Evolutionary conservation across 2,797 vertebrate genomes (phyloP).

Genomic region (Sebastes cheni): DNA sequence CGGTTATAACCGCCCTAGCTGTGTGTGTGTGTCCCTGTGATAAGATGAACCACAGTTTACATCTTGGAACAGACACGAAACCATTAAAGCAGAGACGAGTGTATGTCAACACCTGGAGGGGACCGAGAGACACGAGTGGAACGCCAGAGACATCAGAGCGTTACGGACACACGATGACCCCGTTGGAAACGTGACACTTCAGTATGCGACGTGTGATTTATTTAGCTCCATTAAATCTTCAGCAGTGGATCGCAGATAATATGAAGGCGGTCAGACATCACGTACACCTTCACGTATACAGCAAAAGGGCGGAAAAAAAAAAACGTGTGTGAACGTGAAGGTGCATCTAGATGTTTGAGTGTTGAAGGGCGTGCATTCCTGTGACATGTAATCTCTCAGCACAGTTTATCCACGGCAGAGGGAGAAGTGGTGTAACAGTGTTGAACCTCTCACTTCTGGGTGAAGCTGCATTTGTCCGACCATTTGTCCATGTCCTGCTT

Average conservation of each 20-base stretch:
- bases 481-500: neutral
- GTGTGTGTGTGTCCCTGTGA: neutral
- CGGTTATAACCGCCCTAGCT: neutral
- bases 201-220: slow-evolving; percentile 47
- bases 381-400: slow-evolving; percentile 41
- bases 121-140: slow-evolving; percentile 7
- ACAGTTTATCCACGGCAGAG: slow-evolving; percentile 47
- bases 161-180: slow-evolving; percentile 7
- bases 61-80: slow-evolving; percentile 34
- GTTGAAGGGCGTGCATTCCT: slow-evolving; percentile 51
- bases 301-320: neutral
- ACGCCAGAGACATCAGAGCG: slow-evolving; percentile 21
- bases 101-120: slow-evolving; percentile 53
- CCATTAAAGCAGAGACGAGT: slow-evolving; percentile 30
- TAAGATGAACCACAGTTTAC: slow-evolving; percentile 5
- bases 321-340: neutral
- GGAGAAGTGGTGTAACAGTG: slow-evolving; percentile 6
- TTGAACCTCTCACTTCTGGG: slow-evolving; percentile 11
- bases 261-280: neutral
- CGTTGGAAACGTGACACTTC: slow-evolving; percentile 44
- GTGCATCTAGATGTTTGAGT: slow-evolving; percentile 20
- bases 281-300: neutral
- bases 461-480: neutral
- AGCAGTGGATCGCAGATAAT: neutral
- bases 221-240: slow-evolving; percentile 42